Conservation (phyloP, 2,113 vertebrate genomes). For the Xenus cinereus region DNA sequence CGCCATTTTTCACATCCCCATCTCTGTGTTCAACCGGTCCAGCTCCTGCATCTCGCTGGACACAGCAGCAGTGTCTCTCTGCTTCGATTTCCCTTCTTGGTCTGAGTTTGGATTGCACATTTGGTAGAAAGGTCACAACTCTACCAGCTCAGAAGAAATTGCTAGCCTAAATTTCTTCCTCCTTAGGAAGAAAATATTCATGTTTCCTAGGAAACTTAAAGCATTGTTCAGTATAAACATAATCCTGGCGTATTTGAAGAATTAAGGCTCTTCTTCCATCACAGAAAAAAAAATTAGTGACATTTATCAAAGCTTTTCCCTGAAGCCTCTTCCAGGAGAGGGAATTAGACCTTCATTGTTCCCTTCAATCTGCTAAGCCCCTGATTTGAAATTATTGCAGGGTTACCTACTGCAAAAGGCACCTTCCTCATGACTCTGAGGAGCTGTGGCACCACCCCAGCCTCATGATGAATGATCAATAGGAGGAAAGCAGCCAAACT, state of each 20-base stretch:
- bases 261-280: background rate
- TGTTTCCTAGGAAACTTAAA: background rate
- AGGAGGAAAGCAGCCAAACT: background rate
- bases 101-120: background rate
- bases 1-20: background rate
- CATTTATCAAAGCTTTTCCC: background rate
- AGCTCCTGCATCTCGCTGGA: background rate
- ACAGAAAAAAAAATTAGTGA: background rate
- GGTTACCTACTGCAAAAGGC: background rate
- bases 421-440: background rate
- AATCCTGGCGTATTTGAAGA: background rate
- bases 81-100: background rate
- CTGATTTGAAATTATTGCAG: background rate
- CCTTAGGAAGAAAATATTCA: background rate
- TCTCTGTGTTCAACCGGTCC: background rate
- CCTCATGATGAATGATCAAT: background rate
- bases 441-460: background rate
- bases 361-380: background rate
- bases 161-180: background rate
- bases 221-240: background rate
- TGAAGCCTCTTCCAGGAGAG: background rate
- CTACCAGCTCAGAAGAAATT: background rate
- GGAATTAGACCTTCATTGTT: background rate
- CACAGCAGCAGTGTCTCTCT: background rate
- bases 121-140: background rate